phyloP scores from a whole-genome alignment of 2,797 vertebrate species.

The Pelochelys cantorii region DNA sequence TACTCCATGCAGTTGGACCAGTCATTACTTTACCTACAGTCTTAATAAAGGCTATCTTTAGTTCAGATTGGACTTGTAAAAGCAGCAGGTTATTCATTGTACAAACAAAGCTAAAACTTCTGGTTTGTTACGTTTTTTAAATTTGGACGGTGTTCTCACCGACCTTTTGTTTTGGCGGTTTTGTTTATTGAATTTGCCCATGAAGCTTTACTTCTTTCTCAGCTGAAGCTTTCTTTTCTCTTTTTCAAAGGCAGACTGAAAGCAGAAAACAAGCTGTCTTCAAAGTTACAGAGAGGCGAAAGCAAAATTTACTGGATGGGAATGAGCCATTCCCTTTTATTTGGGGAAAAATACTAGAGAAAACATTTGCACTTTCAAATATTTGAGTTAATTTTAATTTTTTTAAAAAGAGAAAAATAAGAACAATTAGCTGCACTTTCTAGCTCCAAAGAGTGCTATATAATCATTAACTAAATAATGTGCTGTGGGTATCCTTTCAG shows the following conservation, averaged over 20 bases:
- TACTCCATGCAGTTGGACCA: slow-evolving; percentile 20
- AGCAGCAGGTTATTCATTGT: not conserved
- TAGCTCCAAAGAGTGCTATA: rapidly evolving
- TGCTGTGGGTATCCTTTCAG: not conserved
- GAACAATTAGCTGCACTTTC: not conserved
- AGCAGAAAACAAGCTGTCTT: not conserved
- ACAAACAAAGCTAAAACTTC: not conserved
- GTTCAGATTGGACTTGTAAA: not conserved
- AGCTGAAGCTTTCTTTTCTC: no score
- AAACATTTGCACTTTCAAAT: rapidly evolving
- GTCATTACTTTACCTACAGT: not conserved
- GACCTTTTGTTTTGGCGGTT: not conserved
- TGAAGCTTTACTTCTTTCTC: not conserved
- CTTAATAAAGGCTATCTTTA: slow-evolving; percentile 11
- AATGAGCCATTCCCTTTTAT: not conserved
- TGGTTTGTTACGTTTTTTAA: not conserved
- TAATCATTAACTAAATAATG: not conserved
- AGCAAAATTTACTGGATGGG: rapidly evolving
- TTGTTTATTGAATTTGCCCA: not conserved
- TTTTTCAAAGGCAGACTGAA: not conserved
- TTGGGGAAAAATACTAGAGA: not conserved
- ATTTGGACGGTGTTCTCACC: not conserved
- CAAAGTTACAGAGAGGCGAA: rapidly evolving
- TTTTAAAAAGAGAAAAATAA: not conserved
- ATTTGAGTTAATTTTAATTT: rapidly evolving